These are phyloP conservation scores for Netelia fuscicornis DNA, from an alignment of 2,888 invertebrate genomes.

Conservation along the genomic window DNA sequence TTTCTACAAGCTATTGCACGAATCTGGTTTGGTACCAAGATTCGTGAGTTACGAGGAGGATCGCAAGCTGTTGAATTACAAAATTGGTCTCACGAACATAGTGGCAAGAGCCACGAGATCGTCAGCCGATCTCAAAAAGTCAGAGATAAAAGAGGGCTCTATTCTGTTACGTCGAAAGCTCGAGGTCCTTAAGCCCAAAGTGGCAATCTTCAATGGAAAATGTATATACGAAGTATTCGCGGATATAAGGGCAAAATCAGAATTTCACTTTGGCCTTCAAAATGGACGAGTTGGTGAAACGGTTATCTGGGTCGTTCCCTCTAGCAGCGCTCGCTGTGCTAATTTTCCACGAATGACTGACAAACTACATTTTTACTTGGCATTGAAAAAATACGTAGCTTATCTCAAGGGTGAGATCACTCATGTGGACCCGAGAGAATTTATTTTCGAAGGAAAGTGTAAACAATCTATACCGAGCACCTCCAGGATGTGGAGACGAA, in stretches of 20 bases:
- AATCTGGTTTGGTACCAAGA: conserved; percentile 78
- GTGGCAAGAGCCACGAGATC: conserved; percentile 81
- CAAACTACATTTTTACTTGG: conserved; percentile 81
- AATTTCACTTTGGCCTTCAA: conserved; percentile 81
- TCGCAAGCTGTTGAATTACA: conserved; percentile 76
- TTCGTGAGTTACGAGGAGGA: conserved; percentile 80
- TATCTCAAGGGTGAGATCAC: conserved; percentile 79
- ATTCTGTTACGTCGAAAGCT: conserved; percentile 78
- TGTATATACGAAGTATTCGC: conserved; percentile 82
- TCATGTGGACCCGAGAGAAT: conserved; percentile 76
- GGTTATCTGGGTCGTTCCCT: conserved; percentile 82
- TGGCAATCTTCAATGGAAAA: conserved; percentile 83
- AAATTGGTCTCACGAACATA: conserved; percentile 83
- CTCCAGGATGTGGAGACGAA: conserved; percentile 82
- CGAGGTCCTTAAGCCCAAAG: conserved; percentile 78
- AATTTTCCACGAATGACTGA: conserved; percentile 82
- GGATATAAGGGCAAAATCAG: conserved; percentile 72
- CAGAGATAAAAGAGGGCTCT: conserved; percentile 81
- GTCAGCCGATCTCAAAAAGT: conserved; percentile 79
- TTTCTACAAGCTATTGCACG: conserved; percentile 82
- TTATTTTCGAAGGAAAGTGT: conserved; percentile 79
- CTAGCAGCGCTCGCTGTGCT: conserved; percentile 83
- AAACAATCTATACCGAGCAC: conserved; percentile 78
- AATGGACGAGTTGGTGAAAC: conserved; percentile 76
- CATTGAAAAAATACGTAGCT: conserved; percentile 79